Evolutionary conservation across 2,113 vertebrate genomes (phyloP).

Genomic region (Ailuropoda melanoleuca): DNA sequence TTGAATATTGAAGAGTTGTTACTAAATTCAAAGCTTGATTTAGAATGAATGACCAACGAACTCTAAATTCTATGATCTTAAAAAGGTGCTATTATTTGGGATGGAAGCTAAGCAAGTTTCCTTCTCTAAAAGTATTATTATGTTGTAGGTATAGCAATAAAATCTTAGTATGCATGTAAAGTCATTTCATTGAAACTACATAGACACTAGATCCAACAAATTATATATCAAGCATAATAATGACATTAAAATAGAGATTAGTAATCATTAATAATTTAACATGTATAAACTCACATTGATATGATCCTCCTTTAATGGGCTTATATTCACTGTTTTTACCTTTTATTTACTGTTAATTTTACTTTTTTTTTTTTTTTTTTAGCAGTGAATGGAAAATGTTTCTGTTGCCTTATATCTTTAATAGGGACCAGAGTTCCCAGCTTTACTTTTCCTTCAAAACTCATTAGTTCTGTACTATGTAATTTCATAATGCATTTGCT

Average conservation of each 20-base stretch:
- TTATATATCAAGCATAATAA: not conserved
- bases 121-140: not conserved
- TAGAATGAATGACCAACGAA: not conserved
- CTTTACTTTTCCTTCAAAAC: not conserved
- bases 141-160: not conserved
- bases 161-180: not conserved
- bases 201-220: not conserved
- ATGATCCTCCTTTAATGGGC: not conserved
- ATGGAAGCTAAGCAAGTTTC: not conserved
- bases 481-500: not conserved
- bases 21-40: conserved; percentile 14
- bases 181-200: not conserved
- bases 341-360: not conserved
- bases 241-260: not conserved
- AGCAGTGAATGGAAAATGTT: not conserved
- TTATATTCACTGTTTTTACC: not conserved
- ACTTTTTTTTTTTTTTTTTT: not conserved
- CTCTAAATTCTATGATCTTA: not conserved
- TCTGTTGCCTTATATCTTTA: not conserved
- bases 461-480: not conserved
- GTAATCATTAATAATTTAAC: not conserved
- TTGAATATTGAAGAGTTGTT: not conserved
- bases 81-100: not conserved
- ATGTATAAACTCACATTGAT: not conserved
- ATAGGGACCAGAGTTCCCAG: not conserved